Evolutionary conservation across 2,888 invertebrate species (phyloP), one percentile per base, ranked within the genome.

Genomic region (Dascillus cervinus): DNA sequence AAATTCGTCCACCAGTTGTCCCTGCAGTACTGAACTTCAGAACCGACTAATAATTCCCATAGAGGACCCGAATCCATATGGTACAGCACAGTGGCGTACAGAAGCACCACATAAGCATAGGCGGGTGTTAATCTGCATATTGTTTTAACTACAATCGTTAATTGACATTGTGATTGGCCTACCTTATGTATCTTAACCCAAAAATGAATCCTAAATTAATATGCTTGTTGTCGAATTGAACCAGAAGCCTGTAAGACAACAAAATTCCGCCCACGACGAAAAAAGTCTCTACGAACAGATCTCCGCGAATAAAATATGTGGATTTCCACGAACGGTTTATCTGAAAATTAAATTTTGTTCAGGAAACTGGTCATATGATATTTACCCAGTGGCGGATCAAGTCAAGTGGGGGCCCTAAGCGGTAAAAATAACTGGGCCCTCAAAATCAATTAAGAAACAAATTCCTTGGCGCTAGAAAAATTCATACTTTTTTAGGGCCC

Each of bases 241-340:
- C 4, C 5, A 8, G n/a, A 2, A 78, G 41, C 9, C 61, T 62
- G 11, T 67, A 69, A 1, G 70, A 64, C 1, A 72, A 69, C 3
- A 79, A 58, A 29, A 79, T 66, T 1, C 78, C 79, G 25, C 77
- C 75, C 2, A 79, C 47, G 5, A 76, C 50, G 50, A 79, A 78
- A 56, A 78, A 79, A 1, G 75, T 70, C 46, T 79, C 79, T 15
- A 79, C 79, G 22, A 77, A 70, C 1, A 79, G 56, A 46, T 78
- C 78, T 14, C 73, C 70, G 48, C 78, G 78, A 8, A 77, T 65
- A 0, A 75, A 50, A 8, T 76, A 57, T 36, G 65, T 57, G 2
- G 63, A 59, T n/a, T 52, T 49, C 9, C 56, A 48, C 8, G 63
- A 51, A 30, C 64, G 49, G 43, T 62, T 66, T 56, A 63, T 56